A percentile compares a stretch with the other conserved stretches of the same genome.
phyloP scores from a whole-genome alignment of 2,888 invertebrate species.

The Drosophila yooni region DNA sequence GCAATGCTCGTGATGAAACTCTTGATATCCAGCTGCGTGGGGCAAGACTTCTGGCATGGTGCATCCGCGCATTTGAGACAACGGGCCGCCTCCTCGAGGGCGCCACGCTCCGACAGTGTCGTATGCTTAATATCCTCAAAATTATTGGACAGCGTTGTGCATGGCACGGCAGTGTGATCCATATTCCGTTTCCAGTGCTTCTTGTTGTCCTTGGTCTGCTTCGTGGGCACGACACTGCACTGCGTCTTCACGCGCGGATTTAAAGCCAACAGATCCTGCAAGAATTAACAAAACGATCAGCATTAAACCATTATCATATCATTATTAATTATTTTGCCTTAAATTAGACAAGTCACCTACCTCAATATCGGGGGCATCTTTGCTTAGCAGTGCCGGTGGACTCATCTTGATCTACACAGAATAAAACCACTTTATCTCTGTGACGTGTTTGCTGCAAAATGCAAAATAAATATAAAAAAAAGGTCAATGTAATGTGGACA shows the following conservation, averaged over 20 bases:
- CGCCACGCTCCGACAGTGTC: slow-evolving; percentile 97
- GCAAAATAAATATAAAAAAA: background rate
- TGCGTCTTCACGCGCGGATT: slow-evolving; percentile 93
- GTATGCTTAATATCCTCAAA: slow-evolving; percentile 99
- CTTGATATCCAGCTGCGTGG: slow-evolving; percentile 98
- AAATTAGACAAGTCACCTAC: slow-evolving; percentile 85
- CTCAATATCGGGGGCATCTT: slow-evolving; percentile 93
- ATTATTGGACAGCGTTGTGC: slow-evolving; percentile 91
- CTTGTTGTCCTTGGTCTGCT: slow-evolving; percentile 93
- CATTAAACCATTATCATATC: background rate
- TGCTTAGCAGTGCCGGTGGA: slow-evolving; percentile 87
- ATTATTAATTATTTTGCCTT: background rate
- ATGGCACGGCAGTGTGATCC: slow-evolving; percentile 89
- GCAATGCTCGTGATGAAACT: slow-evolving; percentile 98
- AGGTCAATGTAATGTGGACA: background rate
- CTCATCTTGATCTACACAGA: slow-evolving; percentile 70
- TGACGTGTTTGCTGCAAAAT: slow-evolving; percentile 1
- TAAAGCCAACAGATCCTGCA: slow-evolving; percentile 92
- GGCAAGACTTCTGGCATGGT: slow-evolving; percentile 99
- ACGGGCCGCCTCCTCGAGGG: slow-evolving; percentile 94
- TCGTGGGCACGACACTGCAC: slow-evolving; percentile 93
- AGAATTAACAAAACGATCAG: background rate
- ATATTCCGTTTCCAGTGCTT: slow-evolving; percentile 97
- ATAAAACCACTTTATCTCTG: background rate
- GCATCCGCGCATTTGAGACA: slow-evolving; percentile 98